Percentiles rank a stretch among this genome's conserved stretches.
phyloP scores from a whole-genome alignment of 64 coral and sea anemone species.

The Astreopora myriophthalma region DNA sequence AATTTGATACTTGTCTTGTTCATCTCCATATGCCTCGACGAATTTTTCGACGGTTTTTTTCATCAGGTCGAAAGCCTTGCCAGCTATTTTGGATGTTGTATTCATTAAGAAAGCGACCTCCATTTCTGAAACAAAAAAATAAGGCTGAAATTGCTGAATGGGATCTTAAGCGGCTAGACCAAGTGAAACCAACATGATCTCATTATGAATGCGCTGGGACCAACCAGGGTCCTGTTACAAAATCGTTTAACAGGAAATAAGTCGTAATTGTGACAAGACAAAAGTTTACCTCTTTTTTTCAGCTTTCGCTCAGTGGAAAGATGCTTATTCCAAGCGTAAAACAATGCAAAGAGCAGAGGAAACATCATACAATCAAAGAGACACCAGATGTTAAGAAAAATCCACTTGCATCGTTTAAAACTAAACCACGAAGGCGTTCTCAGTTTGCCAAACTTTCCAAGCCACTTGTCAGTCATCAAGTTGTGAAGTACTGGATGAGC shows the following conservation, averaged over 20 bases:
- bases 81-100: neutral
- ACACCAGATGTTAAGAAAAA: conserved; percentile 26
- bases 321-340: neutral
- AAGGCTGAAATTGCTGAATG: too few species aligned
- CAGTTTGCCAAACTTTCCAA: conserved; percentile 3
- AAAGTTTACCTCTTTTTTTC: neutral
- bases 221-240: too few species aligned
- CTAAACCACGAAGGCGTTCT: neutral
- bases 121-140: neutral
- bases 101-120: neutral
- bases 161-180: too few species aligned
- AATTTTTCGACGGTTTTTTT: neutral
- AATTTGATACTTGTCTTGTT: neutral
- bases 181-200: too few species aligned
- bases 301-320: neutral
- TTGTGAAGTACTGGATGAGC: conserved; percentile 55
- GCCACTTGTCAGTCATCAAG: conserved; percentile 45
- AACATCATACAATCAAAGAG: conserved; percentile 42
- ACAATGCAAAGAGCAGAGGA: conserved; percentile 8
- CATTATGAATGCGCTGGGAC: too few species aligned
- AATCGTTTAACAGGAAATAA: too few species aligned
- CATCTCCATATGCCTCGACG: neutral
- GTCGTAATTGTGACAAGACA: neutral
- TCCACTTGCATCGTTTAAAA: neutral
- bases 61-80: neutral